Evolutionary conservation across 2,113 vertebrate genomes (phyloP).

Genomic region (Anguilla japonica): DNA sequence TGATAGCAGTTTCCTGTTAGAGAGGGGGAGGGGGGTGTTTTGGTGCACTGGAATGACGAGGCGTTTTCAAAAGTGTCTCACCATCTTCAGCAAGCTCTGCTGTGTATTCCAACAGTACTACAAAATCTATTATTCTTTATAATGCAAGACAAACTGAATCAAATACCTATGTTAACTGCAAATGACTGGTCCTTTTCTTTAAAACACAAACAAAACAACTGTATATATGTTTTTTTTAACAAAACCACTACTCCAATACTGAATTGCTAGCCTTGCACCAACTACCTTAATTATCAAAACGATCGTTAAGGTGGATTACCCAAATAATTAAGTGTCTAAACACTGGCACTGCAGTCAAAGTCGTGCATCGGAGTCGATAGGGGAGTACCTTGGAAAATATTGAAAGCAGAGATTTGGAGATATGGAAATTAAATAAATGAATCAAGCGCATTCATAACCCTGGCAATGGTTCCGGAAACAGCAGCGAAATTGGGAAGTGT

Average conservation of each 20-base stretch:
- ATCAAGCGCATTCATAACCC: conserved; percentile 32
- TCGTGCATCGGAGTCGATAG: conserved; percentile 16
- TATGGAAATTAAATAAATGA: conserved; percentile 34
- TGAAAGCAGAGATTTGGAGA: conserved; percentile 33
- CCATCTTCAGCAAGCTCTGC: neutral
- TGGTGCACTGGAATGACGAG: neutral
- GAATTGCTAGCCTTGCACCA: neutral
- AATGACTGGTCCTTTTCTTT: neutral
- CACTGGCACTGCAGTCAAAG: conserved; percentile 17
- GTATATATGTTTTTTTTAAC: neutral
- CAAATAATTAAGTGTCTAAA: conserved; percentile 30
- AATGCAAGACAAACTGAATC: neutral
- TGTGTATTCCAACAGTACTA: neutral
- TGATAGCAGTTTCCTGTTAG: neutral
- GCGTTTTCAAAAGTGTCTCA: neutral
- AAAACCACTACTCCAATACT: neutral
- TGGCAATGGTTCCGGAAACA: conserved; percentile 13
- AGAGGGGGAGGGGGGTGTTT: neutral
- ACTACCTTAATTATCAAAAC: conserved; percentile 29
- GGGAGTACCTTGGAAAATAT: conserved; percentile 17
- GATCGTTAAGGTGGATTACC: conserved; percentile 18
- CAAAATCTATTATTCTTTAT: neutral
- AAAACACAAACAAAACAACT: neutral
- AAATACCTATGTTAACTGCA: neutral
- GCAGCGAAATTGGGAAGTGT: neutral